Evolutionary conservation across 1,140 invertebrate species (phyloP).

Genomic region (Battus philenor): DNA sequence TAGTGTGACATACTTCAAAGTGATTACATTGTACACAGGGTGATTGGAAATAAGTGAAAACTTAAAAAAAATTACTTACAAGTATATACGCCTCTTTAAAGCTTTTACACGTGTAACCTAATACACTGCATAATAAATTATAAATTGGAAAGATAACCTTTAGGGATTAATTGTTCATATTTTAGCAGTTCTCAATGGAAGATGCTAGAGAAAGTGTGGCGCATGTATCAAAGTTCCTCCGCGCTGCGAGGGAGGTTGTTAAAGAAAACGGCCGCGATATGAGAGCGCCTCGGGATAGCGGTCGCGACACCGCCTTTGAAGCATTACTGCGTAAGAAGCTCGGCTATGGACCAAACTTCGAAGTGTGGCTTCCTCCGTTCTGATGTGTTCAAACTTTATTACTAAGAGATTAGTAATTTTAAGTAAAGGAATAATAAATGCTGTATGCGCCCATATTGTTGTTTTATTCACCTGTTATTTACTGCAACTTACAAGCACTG

Average conservation of each 20-base stretch:
- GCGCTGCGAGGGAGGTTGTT: constrained; percentile 54
- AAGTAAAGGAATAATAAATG: constrained; percentile 29
- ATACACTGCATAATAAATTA: too few relatives aligned
- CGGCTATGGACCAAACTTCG: constrained; percentile 40
- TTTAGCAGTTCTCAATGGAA: constrained; percentile 43
- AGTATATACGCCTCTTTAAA: too few relatives aligned
- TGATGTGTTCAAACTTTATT: constrained; percentile 49
- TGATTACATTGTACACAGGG: too few relatives aligned
- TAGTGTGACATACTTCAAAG: too few relatives aligned
- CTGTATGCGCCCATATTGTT: too few relatives aligned
- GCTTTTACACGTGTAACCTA: too few relatives aligned
- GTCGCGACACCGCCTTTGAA: constrained; percentile 45
- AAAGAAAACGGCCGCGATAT: constrained; percentile 41
- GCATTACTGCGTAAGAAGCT: constrained; percentile 50
- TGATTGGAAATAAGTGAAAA: too few relatives aligned
- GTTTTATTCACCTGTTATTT: too few relatives aligned
- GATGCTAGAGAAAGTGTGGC: constrained; percentile 59
- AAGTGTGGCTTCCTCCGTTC: constrained; percentile 66
- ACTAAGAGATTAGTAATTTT: constrained; percentile 1
- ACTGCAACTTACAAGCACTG: too few relatives aligned
- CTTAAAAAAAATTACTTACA: too few relatives aligned
- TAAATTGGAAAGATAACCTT: too few relatives aligned
- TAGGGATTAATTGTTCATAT: too few relatives aligned
- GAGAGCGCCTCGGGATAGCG: constrained; percentile 35
- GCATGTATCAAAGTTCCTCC: constrained; percentile 52